Evolutionary conservation across 2,888 invertebrate species (phyloP).

Genomic region (Phyllotreta cruciferae): DNA sequence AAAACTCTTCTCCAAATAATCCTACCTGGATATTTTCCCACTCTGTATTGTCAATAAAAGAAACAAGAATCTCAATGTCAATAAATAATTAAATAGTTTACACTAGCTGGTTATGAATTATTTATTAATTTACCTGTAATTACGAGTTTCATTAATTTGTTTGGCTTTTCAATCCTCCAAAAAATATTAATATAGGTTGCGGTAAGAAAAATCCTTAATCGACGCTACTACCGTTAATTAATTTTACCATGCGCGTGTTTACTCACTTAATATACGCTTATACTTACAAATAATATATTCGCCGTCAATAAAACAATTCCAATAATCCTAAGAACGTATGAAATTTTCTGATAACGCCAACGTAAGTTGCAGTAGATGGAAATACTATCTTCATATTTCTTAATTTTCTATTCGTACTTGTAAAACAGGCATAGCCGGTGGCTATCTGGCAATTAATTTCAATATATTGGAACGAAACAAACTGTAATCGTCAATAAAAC

Average conservation of each 20-base stretch:
- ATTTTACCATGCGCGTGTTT: neutral
- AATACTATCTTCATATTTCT: conserved; percentile 15
- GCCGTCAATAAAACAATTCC: conserved; percentile 3
- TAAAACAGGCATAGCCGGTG: conserved; percentile 19
- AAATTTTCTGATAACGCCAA: conserved; percentile 17
- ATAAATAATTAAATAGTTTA: too few relatives aligned
- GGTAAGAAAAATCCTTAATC: too few relatives aligned
- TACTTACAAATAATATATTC: conserved; percentile 2
- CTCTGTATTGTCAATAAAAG: too few relatives aligned
- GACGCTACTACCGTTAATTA: too few relatives aligned
- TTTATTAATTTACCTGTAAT: too few relatives aligned
- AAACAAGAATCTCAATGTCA: too few relatives aligned
- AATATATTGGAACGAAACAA: conserved; percentile 7
- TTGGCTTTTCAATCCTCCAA: too few relatives aligned
- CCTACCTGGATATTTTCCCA: neutral
- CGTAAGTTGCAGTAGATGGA: conserved; percentile 3
- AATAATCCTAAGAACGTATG: conserved; percentile 9
- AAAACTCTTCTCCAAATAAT: neutral
- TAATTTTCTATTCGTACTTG: conserved; percentile 8
- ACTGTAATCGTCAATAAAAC: conserved; percentile 15
- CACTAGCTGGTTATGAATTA: too few relatives aligned
- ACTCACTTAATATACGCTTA: neutral
- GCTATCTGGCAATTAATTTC: conserved; percentile 16
- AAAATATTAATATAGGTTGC: too few relatives aligned
- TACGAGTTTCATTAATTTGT: too few relatives aligned